Evolutionary conservation across 2,797 vertebrate genomes (phyloP).

Genomic region (Mormyrus hasselquistii): DNA sequence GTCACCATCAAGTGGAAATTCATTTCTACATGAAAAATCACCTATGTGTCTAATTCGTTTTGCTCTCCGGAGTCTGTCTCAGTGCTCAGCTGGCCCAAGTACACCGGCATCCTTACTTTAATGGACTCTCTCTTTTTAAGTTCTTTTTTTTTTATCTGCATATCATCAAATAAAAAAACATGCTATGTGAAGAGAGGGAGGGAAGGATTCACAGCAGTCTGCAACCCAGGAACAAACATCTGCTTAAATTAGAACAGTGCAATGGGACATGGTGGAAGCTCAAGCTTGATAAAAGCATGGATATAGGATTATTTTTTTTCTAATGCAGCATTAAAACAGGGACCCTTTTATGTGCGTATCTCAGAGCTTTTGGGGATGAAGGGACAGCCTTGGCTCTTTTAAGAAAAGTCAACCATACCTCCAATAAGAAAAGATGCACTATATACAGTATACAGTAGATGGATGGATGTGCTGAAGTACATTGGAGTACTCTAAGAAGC

Average conservation of each 20-base stretch:
- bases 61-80: background rate
- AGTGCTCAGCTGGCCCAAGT: background rate
- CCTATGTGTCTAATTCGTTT: background rate
- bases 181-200: background rate
- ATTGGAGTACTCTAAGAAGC: background rate
- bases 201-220: background rate
- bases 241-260: constrained; percentile 23
- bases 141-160: background rate
- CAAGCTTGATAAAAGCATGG: constrained; percentile 24
- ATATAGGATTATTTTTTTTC: constrained; percentile 17
- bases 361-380: constrained; percentile 21
- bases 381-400: constrained; percentile 26
- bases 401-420: constrained; percentile 27
- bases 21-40: background rate
- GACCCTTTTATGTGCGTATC: constrained; percentile 28
- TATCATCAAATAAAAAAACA: background rate
- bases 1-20: background rate
- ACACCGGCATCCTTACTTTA: background rate
- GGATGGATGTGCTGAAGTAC: background rate
- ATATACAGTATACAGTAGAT: background rate
- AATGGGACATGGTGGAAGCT: constrained; percentile 5
- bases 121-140: background rate
- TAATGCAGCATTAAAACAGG: constrained; percentile 19
- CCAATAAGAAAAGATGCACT: constrained; percentile 15
- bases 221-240: constrained; percentile 13